Conservation (phyloP, 2,113 vertebrate species). For the Sialia sialis region DNA sequence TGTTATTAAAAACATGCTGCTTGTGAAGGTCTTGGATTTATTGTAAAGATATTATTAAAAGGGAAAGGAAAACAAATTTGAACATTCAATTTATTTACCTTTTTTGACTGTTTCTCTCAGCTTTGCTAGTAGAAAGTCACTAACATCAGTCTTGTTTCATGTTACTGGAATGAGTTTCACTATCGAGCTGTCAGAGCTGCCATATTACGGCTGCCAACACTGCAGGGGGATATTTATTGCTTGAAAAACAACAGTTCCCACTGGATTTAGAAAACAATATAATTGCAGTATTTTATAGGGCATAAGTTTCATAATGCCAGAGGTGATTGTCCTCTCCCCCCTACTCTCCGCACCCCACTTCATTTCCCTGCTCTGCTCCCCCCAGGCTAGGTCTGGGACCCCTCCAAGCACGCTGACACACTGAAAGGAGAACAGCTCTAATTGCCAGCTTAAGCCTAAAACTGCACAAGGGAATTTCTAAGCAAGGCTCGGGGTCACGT, state of each 20-base stretch:
- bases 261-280: constrained; percentile 39
- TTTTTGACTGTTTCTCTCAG: not conserved
- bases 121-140: not conserved
- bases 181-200: constrained; percentile 16
- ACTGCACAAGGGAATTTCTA: not conserved
- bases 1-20: not conserved
- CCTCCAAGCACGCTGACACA: not conserved
- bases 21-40: not conserved
- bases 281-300: constrained; percentile 30
- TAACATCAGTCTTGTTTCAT: not conserved
- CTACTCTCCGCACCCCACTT: not conserved
- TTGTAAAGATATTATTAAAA: not conserved
- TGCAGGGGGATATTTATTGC: constrained; percentile 50
- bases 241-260: constrained; percentile 10
- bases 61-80: not conserved
- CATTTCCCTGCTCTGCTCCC: not conserved
- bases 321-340: not conserved
- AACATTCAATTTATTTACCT: not conserved
- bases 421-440: not conserved
- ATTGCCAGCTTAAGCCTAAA: constrained; percentile 27
- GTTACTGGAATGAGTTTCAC: constrained; percentile 20
- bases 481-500: not conserved
- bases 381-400: constrained; percentile 1
- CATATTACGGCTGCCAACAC: not conserved
- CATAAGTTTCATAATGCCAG: not conserved